phyloP scores from a whole-genome alignment of 2,888 invertebrate genomes.

The Celastrina argiolus region DNA sequence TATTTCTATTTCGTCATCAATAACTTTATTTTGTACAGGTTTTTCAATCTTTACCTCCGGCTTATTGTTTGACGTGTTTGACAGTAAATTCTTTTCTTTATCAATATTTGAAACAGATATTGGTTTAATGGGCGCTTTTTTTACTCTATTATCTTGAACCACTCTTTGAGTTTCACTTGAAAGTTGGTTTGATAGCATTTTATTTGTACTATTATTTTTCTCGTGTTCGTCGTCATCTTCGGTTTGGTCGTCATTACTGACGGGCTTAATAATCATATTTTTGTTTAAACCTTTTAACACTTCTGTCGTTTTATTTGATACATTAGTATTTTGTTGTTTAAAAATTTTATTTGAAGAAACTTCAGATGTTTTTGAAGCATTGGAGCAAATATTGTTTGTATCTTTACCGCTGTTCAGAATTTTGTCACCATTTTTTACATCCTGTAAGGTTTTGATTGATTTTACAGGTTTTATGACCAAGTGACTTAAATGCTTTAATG shows the following conservation, averaged over 20 bases:
- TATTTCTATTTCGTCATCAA: conserved; percentile 56
- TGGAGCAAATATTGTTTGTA: no score
- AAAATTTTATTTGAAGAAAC: background rate
- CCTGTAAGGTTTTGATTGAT: conserved; percentile 4
- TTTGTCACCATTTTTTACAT: conserved; percentile 22
- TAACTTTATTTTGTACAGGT: conserved; percentile 26
- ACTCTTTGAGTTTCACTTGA: background rate
- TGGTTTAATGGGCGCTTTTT: conserved; percentile 32
- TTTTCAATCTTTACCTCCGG: conserved; percentile 31
- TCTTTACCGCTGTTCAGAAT: conserved; percentile 17
- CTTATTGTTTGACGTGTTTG: conserved; percentile 22
- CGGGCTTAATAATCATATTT: conserved; percentile 4
- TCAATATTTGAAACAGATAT: conserved; percentile 27
- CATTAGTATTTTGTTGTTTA: background rate
- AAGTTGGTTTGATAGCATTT: conserved; percentile 15
- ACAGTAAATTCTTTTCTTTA: conserved; percentile 33
- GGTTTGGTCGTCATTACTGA: background rate
- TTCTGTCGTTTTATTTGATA: background rate
- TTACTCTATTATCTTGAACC: background rate
- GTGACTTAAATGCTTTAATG: conserved; percentile 54
- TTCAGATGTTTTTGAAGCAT: background rate
- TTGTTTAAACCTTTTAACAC: conserved; percentile 3
- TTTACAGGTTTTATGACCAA: conserved; percentile 52
- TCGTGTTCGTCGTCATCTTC: background rate
- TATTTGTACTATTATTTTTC: background rate